Percentiles rank a stretch among this genome's conserved stretches.
Conservation (phyloP, 2,113 vertebrate genomes). For the Microtus oregoni region DNA sequence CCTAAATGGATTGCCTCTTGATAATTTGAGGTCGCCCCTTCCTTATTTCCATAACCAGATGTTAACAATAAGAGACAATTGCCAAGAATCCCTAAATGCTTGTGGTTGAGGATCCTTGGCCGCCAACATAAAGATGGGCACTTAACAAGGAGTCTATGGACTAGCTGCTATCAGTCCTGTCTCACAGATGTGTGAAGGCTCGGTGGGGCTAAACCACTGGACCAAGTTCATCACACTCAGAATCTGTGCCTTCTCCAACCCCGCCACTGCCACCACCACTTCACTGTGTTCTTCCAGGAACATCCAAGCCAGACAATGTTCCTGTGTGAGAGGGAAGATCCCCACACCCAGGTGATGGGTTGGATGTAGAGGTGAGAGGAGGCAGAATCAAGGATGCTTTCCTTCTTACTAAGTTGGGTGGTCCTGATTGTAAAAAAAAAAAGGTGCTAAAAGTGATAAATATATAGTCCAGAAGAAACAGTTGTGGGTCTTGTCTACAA, state of each 20-base stretch:
- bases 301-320: neutral
- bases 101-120: neutral
- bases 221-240: neutral
- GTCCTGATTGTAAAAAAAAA: neutral
- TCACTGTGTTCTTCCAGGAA: neutral
- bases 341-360: neutral
- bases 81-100: neutral
- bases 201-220: neutral
- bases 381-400: neutral
- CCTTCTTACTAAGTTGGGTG: neutral
- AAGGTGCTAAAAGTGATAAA: neutral
- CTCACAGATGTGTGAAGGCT: neutral
- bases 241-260: too few species aligned
- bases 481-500: neutral
- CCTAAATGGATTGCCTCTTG: neutral
- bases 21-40: neutral
- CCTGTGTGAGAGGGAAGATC: neutral
- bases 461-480: neutral
- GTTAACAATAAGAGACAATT: neutral
- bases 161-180: too few species aligned
- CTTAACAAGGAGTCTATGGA: neutral
- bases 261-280: accelerated
- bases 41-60: neutral
- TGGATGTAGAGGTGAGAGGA: neutral
- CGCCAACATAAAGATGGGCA: neutral